Conservation (phyloP, 2,888 invertebrate genomes). For the Ashinkailepas kermadecensis region DNA sequence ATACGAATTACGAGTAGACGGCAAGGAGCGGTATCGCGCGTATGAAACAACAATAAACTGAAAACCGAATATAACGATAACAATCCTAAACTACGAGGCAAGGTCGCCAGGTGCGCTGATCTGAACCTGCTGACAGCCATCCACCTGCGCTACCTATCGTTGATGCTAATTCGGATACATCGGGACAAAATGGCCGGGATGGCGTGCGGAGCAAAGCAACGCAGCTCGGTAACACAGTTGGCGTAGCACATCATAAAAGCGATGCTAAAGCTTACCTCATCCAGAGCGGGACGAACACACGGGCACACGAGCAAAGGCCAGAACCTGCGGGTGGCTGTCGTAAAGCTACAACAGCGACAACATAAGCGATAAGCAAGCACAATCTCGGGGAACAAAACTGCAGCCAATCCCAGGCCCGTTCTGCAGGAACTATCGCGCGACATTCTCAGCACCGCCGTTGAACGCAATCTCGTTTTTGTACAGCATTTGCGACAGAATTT, state of each 20-base stretch:
- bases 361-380: neutral
- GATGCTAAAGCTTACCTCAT: neutral
- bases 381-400: neutral
- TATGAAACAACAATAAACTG: neutral
- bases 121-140: neutral
- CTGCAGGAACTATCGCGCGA: neutral
- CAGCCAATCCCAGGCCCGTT: too few relatives aligned
- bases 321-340: neutral
- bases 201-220: too few relatives aligned
- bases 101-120: neutral
- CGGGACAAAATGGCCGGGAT: neutral
- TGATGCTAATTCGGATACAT: neutral
- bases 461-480: neutral
- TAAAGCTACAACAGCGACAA: conserved; percentile 5
- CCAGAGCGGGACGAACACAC: neutral
- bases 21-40: neutral
- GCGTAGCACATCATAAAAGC: neutral
- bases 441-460: neutral
- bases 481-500: neutral
- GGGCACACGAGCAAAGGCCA: too few relatives aligned
- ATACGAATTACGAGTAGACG: neutral
- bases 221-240: neutral
- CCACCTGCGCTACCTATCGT: neutral
- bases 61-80: neutral
- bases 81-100: neutral